A percentile compares a stretch with the other conserved stretches of the same genome.
Evolutionary conservation across 1,140 invertebrate genomes (phyloP).

Genomic region (Meteorus sp.): DNA sequence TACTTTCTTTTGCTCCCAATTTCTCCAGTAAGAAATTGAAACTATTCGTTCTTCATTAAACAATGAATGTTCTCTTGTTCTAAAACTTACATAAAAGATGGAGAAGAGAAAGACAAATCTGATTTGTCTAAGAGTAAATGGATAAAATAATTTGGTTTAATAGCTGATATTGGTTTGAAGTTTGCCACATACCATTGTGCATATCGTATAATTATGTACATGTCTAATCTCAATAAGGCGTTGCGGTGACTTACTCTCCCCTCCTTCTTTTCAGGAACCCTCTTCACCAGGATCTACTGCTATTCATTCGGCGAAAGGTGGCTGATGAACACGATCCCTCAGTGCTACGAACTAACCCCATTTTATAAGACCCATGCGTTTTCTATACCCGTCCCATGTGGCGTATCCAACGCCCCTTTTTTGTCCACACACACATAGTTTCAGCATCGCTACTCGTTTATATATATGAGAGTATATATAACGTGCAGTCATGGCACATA

Average conservation of each 20-base stretch:
- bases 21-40: too few species aligned
- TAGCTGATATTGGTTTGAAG: too few species aligned
- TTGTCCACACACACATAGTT: slow-evolving; percentile 19
- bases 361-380: slow-evolving; percentile 51
- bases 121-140: too few species aligned
- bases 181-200: too few species aligned
- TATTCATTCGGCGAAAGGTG: slow-evolving; percentile 33
- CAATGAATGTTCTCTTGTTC: too few species aligned
- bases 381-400: slow-evolving; percentile 23
- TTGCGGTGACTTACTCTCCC: neutral
- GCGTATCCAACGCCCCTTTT: slow-evolving; percentile 25
- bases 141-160: too few species aligned
- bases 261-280: slow-evolving; percentile 8
- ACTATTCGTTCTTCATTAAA: too few species aligned
- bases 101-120: too few species aligned
- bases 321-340: slow-evolving; percentile 55
- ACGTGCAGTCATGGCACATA: neutral
- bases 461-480: too few species aligned
- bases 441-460: too few species aligned
- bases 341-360: slow-evolving; percentile 51
- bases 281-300: slow-evolving; percentile 1
- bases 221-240: neutral
- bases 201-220: neutral
- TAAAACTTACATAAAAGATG: too few species aligned
- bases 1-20: neutral